Evolutionary conservation across 1,140 invertebrate genomes (phyloP).

Genomic region (Pygmarrhopalites habei): DNA sequence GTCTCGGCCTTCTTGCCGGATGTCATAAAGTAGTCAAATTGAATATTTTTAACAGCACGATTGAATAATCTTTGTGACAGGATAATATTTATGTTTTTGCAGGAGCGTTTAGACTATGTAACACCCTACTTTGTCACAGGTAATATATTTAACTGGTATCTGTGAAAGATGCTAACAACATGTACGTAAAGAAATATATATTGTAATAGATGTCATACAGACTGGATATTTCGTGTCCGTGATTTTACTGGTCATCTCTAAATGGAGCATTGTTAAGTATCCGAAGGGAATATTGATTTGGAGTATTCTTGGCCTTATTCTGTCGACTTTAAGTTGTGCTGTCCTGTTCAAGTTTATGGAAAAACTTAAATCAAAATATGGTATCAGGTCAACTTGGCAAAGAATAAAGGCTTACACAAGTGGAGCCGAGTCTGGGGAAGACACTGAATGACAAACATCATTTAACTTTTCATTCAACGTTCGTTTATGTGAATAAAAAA

Average conservation of each 20-base stretch:
- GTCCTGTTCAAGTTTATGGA: conserved; percentile 2
- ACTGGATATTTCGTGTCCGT: not conserved
- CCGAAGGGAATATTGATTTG: not conserved
- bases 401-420: not conserved
- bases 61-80: not conserved
- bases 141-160: not conserved
- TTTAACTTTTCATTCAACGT: too few species aligned
- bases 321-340: too few species aligned
- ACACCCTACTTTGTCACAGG: conserved; percentile 2
- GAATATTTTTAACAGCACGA: not conserved
- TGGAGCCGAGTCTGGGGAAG: not conserved
- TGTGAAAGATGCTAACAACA: too few species aligned
- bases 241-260: not conserved
- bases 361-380: not conserved
- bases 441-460: not conserved
- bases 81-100: not conserved
- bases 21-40: not conserved
- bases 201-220: too few species aligned
- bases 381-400: not conserved
- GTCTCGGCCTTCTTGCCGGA: not conserved
- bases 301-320: not conserved
- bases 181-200: too few species aligned
- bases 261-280: not conserved
- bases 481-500: too few species aligned
- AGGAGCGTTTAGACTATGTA: not conserved